Conservation (phyloP, 1,140 invertebrate species). For the Psilanteris sp. region DNA sequence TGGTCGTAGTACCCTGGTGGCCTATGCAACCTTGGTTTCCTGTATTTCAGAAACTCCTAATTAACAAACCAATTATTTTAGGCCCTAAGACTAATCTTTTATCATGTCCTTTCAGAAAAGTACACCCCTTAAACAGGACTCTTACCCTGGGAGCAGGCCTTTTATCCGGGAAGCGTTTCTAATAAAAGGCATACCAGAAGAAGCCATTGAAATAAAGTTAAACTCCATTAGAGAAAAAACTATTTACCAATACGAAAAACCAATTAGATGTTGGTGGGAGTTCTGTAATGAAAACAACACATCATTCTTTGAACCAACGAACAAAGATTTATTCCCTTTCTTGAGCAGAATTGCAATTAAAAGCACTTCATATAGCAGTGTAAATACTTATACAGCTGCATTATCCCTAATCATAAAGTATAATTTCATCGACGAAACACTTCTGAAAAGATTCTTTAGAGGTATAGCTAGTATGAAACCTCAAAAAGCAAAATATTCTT, state of each 20-base stretch:
- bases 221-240: neutral
- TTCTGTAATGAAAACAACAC: neutral
- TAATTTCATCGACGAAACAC: conserved; percentile 3
- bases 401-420: conserved; percentile 22
- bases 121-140: neutral
- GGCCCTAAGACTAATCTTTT: conserved; percentile 3
- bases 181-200: neutral
- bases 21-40: conserved; percentile 7
- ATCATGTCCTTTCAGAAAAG: conserved; percentile 11
- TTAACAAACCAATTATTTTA: neutral
- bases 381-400: conserved; percentile 26
- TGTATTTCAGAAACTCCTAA: neutral
- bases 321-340: neutral
- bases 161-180: neutral
- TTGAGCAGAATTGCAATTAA: neutral
- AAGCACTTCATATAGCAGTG: conserved; percentile 7
- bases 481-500: conserved; percentile 28
- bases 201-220: neutral
- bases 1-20: neutral
- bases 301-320: neutral
- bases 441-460: conserved; percentile 31
- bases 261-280: conserved; percentile 25
- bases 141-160: conserved; percentile 3
- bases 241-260: neutral
- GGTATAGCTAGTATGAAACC: conserved; percentile 26